These are phyloP conservation scores for Cetoscarus ocellatus DNA, from an alignment of 2,797 vertebrate genomes.

Conservation along the genomic window DNA sequence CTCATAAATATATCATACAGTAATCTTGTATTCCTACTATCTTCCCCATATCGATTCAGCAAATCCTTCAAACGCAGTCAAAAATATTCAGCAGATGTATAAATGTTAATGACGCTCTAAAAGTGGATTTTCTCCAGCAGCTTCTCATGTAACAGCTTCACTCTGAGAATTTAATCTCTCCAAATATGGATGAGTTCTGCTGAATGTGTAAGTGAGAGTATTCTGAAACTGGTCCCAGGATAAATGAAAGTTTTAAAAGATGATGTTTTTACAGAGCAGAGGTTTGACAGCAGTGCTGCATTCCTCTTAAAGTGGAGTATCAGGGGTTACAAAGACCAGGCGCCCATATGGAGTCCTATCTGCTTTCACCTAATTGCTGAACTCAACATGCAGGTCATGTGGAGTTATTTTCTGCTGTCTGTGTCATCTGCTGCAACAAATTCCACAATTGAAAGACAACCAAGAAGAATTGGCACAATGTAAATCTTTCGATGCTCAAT, in stretches of 20 bases:
- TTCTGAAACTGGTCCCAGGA: conserved; percentile 24
- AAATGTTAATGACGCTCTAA: conserved; percentile 24
- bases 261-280: conserved; percentile 7
- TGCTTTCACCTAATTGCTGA: conserved; percentile 70
- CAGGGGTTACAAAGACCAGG: neutral
- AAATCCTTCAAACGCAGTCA: neutral
- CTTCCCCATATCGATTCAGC: conserved; percentile 4
- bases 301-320: conserved; percentile 51
- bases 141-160: conserved; percentile 11
- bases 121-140: conserved; percentile 20
- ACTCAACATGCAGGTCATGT: conserved; percentile 46
- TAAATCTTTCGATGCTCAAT: neutral
- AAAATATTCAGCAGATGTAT: neutral
- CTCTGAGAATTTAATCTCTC: conserved; percentile 18
- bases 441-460: neutral
- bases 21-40: neutral
- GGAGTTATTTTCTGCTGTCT: conserved; percentile 40
- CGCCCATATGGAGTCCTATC: conserved; percentile 73
- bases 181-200: conserved; percentile 16
- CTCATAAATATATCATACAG: conserved; percentile 1
- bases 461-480: neutral
- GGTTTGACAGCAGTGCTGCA: conserved; percentile 46
- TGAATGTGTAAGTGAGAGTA: conserved; percentile 24
- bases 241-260: conserved; percentile 50
- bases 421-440: conserved; percentile 39